Conservation (phyloP, 1,140 invertebrate species). For the Philopotamus ludificatus region DNA sequence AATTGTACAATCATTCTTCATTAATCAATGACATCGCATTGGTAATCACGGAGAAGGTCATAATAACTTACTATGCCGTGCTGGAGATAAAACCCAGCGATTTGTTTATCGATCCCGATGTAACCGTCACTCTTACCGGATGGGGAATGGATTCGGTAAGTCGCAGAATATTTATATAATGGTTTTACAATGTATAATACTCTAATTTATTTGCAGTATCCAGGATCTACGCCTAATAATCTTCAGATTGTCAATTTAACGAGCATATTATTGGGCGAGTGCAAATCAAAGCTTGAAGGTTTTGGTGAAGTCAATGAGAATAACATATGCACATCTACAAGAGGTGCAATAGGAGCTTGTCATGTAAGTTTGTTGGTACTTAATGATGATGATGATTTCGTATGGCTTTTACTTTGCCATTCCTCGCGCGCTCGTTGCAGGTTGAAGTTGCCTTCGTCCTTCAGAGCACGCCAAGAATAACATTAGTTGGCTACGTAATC, state of each 20-base stretch:
- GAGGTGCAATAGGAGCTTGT: conserved; percentile 58
- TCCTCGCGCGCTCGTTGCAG: no score
- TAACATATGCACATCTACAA: conserved; percentile 63
- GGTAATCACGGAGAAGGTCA: conserved; percentile 49
- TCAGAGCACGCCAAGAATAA: no score
- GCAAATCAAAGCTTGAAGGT: conserved; percentile 42
- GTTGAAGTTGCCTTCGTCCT: no score
- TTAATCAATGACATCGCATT: conserved; percentile 59
- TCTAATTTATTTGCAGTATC: no score
- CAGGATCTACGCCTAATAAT: conserved; percentile 46
- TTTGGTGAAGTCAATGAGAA: conserved; percentile 46
- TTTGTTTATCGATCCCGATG: conserved; percentile 5
- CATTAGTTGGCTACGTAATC: no score
- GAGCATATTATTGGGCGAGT: conserved; percentile 47
- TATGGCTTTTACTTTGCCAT: no score
- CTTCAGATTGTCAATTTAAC: conserved; percentile 52
- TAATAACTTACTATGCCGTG: conserved; percentile 48
- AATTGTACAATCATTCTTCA: conserved; percentile 49
- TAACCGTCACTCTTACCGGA: conserved; percentile 12
- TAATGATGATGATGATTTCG: no score
- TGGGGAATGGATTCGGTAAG: conserved; percentile 24
- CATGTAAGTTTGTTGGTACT: conserved; percentile 49
- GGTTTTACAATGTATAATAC: not conserved
- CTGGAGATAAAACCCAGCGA: conserved; percentile 50
- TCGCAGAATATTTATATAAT: not conserved